Conservation (phyloP, 2,797 vertebrate genomes). For the Silurus lanzhouensis region DNA sequence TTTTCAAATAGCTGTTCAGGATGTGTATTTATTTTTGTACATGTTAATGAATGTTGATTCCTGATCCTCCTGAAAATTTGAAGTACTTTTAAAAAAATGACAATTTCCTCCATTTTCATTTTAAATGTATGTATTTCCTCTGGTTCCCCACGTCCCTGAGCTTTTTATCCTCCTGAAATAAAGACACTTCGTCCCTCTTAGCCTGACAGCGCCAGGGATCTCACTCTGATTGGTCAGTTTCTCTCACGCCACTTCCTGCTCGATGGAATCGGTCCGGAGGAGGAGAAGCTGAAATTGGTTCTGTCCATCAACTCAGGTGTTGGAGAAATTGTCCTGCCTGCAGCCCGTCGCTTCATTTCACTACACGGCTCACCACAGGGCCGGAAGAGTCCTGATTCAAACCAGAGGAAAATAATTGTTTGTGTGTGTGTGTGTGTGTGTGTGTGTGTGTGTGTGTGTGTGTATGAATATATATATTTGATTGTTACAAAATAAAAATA, state of each 20-base stretch:
- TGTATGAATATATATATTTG: too few relatives aligned
- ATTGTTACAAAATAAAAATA: too few relatives aligned
- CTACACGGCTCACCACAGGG: slow-evolving; percentile 19
- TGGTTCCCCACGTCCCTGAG: not conserved
- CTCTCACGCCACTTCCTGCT: slow-evolving; percentile 50
- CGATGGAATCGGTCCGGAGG: slow-evolving; percentile 46
- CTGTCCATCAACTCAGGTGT: slow-evolving; percentile 54
- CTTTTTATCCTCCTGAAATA: slow-evolving; percentile 23
- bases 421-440: slow-evolving; percentile 23
- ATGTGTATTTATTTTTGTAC: not conserved
- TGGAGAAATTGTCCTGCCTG: slow-evolving; percentile 54
- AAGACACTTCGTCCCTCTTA: slow-evolving; percentile 35
- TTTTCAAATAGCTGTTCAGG: not conserved
- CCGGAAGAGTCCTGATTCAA: slow-evolving; percentile 25
- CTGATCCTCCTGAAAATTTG: not conserved
- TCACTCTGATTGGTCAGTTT: slow-evolving; percentile 38
- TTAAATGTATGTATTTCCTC: not conserved
- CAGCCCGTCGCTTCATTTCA: slow-evolving; percentile 45
- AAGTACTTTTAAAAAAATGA: not conserved
- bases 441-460: not conserved
- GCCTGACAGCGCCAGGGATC: slow-evolving; percentile 14
- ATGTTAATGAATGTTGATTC: not conserved
- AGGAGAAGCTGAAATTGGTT: slow-evolving; percentile 54
- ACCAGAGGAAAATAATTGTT: slow-evolving; percentile 3
- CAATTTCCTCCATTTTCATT: not conserved